phyloP scores from a whole-genome alignment of 2,797 vertebrate species.

The Lutjanus argentimaculatus region DNA sequence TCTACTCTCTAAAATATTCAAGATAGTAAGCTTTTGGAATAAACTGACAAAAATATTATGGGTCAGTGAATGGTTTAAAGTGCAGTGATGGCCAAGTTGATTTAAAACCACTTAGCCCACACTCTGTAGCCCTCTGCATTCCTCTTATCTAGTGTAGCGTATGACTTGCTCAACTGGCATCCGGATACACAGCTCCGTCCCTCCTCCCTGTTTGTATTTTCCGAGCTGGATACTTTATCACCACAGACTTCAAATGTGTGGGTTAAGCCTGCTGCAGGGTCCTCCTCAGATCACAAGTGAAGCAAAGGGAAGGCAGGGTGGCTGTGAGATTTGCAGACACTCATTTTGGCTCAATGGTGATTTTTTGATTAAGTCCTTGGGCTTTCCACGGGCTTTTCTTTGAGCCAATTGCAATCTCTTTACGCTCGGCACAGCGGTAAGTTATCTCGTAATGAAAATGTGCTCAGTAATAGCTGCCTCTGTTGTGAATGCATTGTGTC shows the following conservation, averaged over 20 bases:
- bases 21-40: slow-evolving; percentile 17
- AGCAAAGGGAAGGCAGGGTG: slow-evolving; percentile 26
- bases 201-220: slow-evolving; percentile 37
- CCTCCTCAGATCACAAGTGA: slow-evolving; percentile 37
- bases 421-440: slow-evolving; percentile 28
- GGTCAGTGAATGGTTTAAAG: slow-evolving; percentile 23
- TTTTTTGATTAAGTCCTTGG: slow-evolving; percentile 46
- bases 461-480: slow-evolving; percentile 26
- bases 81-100: slow-evolving; percentile 39
- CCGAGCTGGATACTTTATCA: slow-evolving; percentile 45
- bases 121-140: slow-evolving; percentile 16
- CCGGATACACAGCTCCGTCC: background rate
- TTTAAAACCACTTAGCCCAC: slow-evolving; percentile 43
- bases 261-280: slow-evolving; percentile 44
- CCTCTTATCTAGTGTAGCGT: slow-evolving; percentile 23
- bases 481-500: slow-evolving; percentile 20
- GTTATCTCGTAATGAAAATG: slow-evolving; percentile 47
- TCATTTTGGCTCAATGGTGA: slow-evolving; percentile 43
- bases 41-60: slow-evolving; percentile 42
- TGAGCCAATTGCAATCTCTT: slow-evolving; percentile 40
- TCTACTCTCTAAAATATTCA: slow-evolving; percentile 28
- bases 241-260: slow-evolving; percentile 41
- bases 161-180: slow-evolving; percentile 12
- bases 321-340: slow-evolving; percentile 38
- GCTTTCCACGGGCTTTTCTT: slow-evolving; percentile 38